phyloP scores from a whole-genome alignment of 2,113 vertebrate genomes.

The Pangasianodon hypophthalmus region DNA sequence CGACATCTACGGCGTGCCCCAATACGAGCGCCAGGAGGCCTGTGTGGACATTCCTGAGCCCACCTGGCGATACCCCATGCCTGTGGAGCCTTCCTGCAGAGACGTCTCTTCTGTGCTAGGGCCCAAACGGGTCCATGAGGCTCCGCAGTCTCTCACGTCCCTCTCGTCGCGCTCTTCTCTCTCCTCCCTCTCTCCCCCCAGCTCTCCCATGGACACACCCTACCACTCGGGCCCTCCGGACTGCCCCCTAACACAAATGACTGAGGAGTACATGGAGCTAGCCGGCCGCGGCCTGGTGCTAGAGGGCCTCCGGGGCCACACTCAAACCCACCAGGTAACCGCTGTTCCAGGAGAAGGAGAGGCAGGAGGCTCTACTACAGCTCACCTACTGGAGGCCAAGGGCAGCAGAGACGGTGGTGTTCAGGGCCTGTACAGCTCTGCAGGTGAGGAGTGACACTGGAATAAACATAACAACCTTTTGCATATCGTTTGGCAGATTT shows the following conservation, averaged over 20 bases:
- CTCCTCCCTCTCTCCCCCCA: slow-evolving; percentile 92
- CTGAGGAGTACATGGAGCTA: slow-evolving; percentile 90
- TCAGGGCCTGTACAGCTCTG: slow-evolving; percentile 72
- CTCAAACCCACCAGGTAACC: slow-evolving; percentile 54
- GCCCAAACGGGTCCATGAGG: slow-evolving; percentile 86
- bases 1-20: slow-evolving; percentile 94
- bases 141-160: slow-evolving; percentile 90
- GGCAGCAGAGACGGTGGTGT: slow-evolving; percentile 74
- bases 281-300: slow-evolving; percentile 79
- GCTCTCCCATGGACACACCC: slow-evolving; percentile 93
- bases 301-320: slow-evolving; percentile 79
- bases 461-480: neutral
- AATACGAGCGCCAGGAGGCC: slow-evolving; percentile 85
- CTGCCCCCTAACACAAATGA: slow-evolving; percentile 87
- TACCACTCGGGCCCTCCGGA: slow-evolving; percentile 87
- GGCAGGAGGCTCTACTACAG: slow-evolving; percentile 52
- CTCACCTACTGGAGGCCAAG: slow-evolving; percentile 78
- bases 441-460: slow-evolving; percentile 70
- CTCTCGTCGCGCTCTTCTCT: slow-evolving; percentile 93
- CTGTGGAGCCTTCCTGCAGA: slow-evolving; percentile 77
- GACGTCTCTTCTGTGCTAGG: slow-evolving; percentile 70
- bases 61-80: slow-evolving; percentile 84
- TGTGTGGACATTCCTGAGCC: slow-evolving; percentile 69
- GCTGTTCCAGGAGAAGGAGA: slow-evolving; percentile 72
- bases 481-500: too few species aligned